Conservation (phyloP, 2,113 vertebrate species). For the Falco punctatus region DNA sequence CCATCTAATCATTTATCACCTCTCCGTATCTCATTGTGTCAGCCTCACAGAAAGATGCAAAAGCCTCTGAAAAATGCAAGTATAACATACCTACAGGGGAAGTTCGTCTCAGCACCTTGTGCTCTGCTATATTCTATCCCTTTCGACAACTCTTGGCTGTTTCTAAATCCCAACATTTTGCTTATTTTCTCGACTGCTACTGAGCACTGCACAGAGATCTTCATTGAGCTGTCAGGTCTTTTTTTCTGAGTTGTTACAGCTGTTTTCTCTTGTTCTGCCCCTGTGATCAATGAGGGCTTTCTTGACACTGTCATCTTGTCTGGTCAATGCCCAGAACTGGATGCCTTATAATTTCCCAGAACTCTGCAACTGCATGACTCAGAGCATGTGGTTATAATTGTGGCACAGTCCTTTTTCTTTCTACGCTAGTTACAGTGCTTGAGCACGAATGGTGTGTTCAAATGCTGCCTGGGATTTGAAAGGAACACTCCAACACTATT, state of each 20-base stretch:
- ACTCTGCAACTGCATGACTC: constrained; percentile 47
- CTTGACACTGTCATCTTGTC: constrained; percentile 65
- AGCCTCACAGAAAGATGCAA: background rate
- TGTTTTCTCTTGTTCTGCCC: constrained; percentile 68
- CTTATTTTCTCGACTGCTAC: constrained; percentile 4
- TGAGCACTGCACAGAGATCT: constrained; percentile 4
- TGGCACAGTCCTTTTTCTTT: constrained; percentile 62
- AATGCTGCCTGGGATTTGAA: constrained; percentile 64
- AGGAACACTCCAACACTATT: constrained; percentile 53
- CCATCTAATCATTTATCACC: constrained; percentile 4
- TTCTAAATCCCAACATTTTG: constrained; percentile 36
- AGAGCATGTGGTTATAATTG: constrained; percentile 68
- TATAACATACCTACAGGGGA: background rate
- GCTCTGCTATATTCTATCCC: background rate
- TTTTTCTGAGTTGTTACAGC: constrained; percentile 57
- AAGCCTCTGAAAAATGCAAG: background rate
- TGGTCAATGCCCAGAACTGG: constrained; percentile 63
- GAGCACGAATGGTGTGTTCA: constrained; percentile 47
- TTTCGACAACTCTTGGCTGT: background rate
- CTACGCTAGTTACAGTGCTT: constrained; percentile 42
- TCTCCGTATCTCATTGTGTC: background rate
- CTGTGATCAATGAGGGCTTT: constrained; percentile 59
- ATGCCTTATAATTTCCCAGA: constrained; percentile 67
- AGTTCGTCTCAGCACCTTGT: background rate
- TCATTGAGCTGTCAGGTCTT: constrained; percentile 64